A percentile compares a stretch with the other conserved stretches of the same genome.
These are phyloP conservation scores for Hipposideros armiger DNA, from an alignment of 2,113 vertebrate species.

Conservation along the genomic window DNA sequence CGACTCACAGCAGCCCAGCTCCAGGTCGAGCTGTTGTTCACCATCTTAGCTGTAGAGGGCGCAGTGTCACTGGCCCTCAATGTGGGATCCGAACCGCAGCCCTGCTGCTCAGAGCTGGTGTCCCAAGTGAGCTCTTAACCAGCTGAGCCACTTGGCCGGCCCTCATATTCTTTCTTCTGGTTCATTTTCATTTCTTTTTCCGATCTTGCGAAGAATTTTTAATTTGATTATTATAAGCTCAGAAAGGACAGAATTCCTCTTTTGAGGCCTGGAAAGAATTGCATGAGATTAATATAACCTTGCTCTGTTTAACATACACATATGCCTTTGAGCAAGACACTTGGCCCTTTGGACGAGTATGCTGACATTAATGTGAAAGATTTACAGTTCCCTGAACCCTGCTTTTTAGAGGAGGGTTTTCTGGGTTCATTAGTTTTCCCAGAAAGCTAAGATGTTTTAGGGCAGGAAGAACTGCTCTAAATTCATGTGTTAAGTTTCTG, in stretches of 20 bases:
- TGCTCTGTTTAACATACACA: not conserved
- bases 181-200: constrained; percentile 28
- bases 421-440: not conserved
- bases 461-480: not conserved
- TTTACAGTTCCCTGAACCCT: not conserved
- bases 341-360: not conserved
- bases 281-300: not conserved
- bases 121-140: too few relatives aligned
- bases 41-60: too few relatives aligned
- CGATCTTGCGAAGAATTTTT: constrained; percentile 11
- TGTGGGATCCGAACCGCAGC: too few relatives aligned
- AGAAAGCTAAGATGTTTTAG: not conserved
- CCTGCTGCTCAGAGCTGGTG: too few relatives aligned
- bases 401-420: not conserved
- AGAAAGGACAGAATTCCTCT: constrained; percentile 32
- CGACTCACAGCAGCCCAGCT: too few relatives aligned
- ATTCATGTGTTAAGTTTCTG: not conserved
- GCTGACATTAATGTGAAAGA: not conserved
- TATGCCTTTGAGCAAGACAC: not conserved
- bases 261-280: constrained; percentile 3
- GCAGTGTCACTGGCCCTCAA: too few relatives aligned
- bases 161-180: not conserved
- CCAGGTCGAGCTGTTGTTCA: too few relatives aligned
- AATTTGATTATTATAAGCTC: constrained; percentile 47
- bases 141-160: too few relatives aligned